A percentile compares a stretch with the other conserved stretches of the same genome.
These are phyloP conservation scores for Turnix velox DNA, from an alignment of 2,113 vertebrate species.

Conservation along the genomic window DNA sequence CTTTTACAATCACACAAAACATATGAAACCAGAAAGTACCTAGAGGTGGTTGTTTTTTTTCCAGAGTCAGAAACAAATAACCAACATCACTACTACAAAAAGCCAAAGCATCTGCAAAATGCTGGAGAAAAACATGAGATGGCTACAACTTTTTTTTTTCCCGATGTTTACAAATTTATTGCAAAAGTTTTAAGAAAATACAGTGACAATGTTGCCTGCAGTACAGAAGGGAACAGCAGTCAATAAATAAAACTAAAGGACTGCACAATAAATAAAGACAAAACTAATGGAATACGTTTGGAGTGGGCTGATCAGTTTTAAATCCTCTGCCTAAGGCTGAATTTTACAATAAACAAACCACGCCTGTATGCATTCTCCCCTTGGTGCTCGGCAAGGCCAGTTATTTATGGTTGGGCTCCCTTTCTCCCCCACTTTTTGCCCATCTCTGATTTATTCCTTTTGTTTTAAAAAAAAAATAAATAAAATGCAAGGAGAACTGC, in stretches of 20 bases:
- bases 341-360: constrained; percentile 38
- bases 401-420: constrained; percentile 5
- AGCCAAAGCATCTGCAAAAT: background rate
- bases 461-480: background rate
- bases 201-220: constrained; percentile 39
- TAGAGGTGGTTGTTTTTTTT: background rate
- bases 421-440: background rate
- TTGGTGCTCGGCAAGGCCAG: background rate
- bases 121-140: background rate
- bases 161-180: constrained; percentile 29
- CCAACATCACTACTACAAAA: background rate
- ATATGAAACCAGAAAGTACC: constrained; percentile 50
- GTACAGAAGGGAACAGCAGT: constrained; percentile 26
- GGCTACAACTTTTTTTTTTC: background rate
- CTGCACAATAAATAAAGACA: constrained; percentile 44
- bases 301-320: constrained; percentile 32
- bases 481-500: background rate
- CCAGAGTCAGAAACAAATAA: background rate
- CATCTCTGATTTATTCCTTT: background rate
- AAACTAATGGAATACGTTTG: constrained; percentile 15
- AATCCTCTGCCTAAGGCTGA: constrained; percentile 42
- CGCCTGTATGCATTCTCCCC: background rate
- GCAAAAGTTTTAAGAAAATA: constrained; percentile 56
- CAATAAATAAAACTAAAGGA: constrained; percentile 60
- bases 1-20: constrained; percentile 28